Percentiles rank a stretch among this genome's conserved stretches.
These are phyloP conservation scores for Sterrhoptilus dennistouni DNA, from an alignment of 2,113 vertebrate genomes.

Conservation along the genomic window DNA sequence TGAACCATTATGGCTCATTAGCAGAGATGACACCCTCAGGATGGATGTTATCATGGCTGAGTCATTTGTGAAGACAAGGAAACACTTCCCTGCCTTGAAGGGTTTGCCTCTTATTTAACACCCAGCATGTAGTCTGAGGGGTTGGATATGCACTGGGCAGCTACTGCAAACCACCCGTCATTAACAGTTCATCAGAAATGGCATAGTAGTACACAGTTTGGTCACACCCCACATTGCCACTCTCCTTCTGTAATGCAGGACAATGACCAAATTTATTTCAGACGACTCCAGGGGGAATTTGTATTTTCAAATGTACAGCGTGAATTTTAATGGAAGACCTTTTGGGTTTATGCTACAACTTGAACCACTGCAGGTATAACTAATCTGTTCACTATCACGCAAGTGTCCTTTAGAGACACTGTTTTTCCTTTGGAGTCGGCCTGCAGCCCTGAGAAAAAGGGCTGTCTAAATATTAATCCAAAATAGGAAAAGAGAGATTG, in stretches of 20 bases:
- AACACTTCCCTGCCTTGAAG: neutral
- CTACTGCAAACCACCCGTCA: neutral
- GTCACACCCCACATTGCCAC: neutral
- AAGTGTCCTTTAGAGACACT: neutral
- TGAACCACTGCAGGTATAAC: slow-evolving; percentile 14
- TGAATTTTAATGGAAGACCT: slow-evolving; percentile 9
- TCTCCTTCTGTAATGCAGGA: neutral
- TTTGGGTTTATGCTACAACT: neutral
- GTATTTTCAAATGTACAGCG: neutral
- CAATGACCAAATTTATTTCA: neutral
- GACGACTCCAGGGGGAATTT: neutral
- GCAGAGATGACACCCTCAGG: neutral
- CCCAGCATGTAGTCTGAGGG: neutral
- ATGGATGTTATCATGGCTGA: neutral
- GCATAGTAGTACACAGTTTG: neutral
- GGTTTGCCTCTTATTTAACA: neutral
- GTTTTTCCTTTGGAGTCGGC: neutral
- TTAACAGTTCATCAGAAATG: neutral
- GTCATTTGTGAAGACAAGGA: neutral
- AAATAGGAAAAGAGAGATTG: neutral
- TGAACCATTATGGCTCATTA: neutral
- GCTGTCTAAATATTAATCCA: neutral
- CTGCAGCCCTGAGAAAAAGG: neutral
- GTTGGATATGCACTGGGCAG: neutral
- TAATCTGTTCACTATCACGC: neutral